These are phyloP conservation scores for Premnoplex brunnescens DNA, from an alignment of 2,797 vertebrate genomes.

Conservation along the genomic window DNA sequence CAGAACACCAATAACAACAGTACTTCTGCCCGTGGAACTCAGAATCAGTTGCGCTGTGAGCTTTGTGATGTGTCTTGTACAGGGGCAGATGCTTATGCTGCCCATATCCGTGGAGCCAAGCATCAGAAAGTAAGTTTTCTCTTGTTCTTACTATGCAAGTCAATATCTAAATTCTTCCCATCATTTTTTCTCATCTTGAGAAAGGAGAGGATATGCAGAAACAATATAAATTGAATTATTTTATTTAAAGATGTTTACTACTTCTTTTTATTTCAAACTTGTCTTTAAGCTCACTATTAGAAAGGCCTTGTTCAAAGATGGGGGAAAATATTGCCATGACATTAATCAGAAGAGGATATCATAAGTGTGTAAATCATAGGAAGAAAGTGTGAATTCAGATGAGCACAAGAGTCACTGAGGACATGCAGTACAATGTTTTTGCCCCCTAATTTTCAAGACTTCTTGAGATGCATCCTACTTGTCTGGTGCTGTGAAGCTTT, in stretches of 20 bases:
- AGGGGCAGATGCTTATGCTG: conserved; percentile 93
- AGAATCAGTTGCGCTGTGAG: conserved; percentile 96
- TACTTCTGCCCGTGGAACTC: conserved; percentile 85
- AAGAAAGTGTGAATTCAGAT: not conserved
- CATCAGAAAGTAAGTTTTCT: conserved; percentile 90
- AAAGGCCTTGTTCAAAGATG: not conserved
- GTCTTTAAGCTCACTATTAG: not conserved
- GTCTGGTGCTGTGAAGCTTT: not conserved
- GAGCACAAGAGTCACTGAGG: not conserved
- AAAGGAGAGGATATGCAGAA: not conserved
- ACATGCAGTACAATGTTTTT: not conserved
- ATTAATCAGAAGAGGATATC: not conserved
- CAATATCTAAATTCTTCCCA: not conserved
- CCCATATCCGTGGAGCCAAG: conserved; percentile 96
- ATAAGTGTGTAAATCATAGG: not conserved
- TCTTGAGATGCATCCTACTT: not conserved
- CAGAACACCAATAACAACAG: conserved; percentile 84
- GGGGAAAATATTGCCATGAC: not conserved
- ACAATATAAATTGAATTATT: not conserved
- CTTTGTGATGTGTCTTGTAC: conserved; percentile 97
- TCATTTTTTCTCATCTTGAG: not conserved
- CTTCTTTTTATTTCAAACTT: not conserved
- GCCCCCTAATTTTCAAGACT: not conserved
- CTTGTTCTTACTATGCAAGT: not conserved
- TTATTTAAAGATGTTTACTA: not conserved